phyloP scores from a whole-genome alignment of 2,113 vertebrate species.

The Acanthisitta chloris region DNA sequence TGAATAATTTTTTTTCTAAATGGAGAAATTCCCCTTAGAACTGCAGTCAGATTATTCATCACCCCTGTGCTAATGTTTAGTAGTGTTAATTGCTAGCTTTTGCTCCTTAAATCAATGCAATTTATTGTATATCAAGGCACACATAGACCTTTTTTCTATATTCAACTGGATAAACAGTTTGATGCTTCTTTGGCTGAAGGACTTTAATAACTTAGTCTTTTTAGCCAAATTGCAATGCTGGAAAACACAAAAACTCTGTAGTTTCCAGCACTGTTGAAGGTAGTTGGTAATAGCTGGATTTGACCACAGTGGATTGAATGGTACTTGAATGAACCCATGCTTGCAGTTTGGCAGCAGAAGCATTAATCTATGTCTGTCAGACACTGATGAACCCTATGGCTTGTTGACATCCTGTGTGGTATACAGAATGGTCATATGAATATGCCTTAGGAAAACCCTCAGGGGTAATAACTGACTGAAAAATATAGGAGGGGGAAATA shows the following conservation, averaged over 20 bases:
- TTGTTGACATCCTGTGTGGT: not conserved
- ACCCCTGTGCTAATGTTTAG: not conserved
- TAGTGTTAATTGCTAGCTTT: not conserved
- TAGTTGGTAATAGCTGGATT: not conserved
- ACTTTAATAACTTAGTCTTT: not conserved
- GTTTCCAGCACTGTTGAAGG: not conserved
- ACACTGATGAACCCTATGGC: accelerated
- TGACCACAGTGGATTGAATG: not conserved
- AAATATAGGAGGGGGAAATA: not conserved
- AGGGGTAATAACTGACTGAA: not conserved
- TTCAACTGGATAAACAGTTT: not conserved
- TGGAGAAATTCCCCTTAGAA: not conserved
- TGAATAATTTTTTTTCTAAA: not conserved
- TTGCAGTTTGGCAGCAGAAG: not conserved
- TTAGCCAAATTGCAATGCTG: not conserved
- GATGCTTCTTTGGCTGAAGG: not conserved
- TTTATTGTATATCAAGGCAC: not conserved
- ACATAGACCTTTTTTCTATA: not conserved
- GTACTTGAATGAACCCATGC: not conserved
- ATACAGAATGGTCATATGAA: not conserved
- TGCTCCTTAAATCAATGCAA: not conserved
- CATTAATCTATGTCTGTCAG: not conserved
- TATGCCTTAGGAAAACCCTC: not conserved
- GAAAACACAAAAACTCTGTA: not conserved
- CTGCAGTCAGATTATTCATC: not conserved